Percentiles rank a stretch among this genome's conserved stretches.
Conservation (phyloP, 2,888 invertebrate species). For the Caenorhabditis sp. region DNA sequence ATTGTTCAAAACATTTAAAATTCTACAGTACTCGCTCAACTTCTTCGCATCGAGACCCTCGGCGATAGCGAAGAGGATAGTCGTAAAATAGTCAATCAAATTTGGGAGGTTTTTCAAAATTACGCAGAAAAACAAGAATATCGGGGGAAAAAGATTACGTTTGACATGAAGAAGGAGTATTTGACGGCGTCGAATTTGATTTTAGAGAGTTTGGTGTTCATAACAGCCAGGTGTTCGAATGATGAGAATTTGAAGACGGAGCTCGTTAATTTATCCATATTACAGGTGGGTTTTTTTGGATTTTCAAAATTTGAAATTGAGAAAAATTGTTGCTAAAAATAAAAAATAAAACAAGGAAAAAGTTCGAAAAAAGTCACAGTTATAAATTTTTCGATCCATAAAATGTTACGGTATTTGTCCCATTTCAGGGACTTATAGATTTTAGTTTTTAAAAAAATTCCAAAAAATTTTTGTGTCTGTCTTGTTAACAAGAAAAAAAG, state of each 20-base stretch:
- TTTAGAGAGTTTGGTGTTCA: conserved; percentile 62
- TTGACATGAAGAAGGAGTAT: conserved; percentile 44
- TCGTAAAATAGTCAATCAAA: conserved; percentile 30
- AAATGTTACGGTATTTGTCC: too few species aligned
- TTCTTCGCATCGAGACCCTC: conserved; percentile 52
- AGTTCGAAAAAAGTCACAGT: too few species aligned
- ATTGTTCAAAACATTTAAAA: too few species aligned
- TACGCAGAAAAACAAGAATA: conserved; percentile 47
- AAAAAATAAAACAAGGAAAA: too few species aligned
- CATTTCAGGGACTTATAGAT: too few species aligned
- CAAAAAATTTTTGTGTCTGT: too few species aligned
- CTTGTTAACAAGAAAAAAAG: too few species aligned
- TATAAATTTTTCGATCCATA: too few species aligned
- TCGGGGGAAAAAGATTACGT: conserved; percentile 40
- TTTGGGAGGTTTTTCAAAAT: conserved; percentile 59
- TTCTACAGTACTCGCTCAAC: conserved; percentile 37
- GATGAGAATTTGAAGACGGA: conserved; percentile 58
- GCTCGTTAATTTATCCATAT: conserved; percentile 57
- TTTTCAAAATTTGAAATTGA: too few species aligned
- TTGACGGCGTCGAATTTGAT: conserved; percentile 53
- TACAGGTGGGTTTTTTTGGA: conserved; percentile 33
- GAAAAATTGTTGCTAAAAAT: too few species aligned
- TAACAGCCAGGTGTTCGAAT: conserved; percentile 39
- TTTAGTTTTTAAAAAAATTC: too few species aligned
- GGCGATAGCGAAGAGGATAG: conserved; percentile 20